Percentiles rank a stretch among this genome's conserved stretches.
Evolutionary conservation across 2,113 vertebrate genomes (phyloP).

Genomic region (Epinephelus cyanopodus): DNA sequence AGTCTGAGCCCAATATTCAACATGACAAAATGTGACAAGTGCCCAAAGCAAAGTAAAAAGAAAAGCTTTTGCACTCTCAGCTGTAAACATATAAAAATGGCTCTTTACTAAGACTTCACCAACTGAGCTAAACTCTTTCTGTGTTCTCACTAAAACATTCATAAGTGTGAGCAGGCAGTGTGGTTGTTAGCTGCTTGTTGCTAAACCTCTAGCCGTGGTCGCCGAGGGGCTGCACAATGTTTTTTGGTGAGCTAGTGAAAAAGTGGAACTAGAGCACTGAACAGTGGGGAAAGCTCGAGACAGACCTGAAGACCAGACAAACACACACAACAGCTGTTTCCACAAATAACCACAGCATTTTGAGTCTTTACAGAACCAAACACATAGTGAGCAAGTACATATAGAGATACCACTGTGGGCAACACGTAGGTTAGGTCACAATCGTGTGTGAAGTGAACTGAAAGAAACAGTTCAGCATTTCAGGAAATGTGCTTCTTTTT

Average conservation of each 20-base stretch:
- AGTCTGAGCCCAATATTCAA: not conserved
- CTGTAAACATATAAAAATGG: not conserved
- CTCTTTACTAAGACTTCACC: not conserved
- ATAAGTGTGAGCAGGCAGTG: not conserved
- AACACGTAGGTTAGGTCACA: not conserved
- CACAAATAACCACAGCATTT: not conserved
- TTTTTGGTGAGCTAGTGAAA: conserved; percentile 8
- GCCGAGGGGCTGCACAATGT: not conserved
- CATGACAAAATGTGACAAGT: not conserved
- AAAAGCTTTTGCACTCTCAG: not conserved
- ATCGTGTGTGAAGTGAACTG: not conserved
- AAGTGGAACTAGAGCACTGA: conserved; percentile 5
- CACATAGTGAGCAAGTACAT: not conserved
- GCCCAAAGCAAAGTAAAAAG: not conserved
- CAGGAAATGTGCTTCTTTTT: not conserved
- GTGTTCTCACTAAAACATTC: not conserved
- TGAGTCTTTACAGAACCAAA: not conserved
- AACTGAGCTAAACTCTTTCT: not conserved
- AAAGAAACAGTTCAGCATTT: not conserved
- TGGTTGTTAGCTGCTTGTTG: not conserved
- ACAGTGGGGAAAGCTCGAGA: not conserved
- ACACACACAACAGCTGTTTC: not conserved
- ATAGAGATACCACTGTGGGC: not conserved
- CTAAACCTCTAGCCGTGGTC: not conserved
- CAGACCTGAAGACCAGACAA: not conserved